These are phyloP conservation scores for Caranx ignobilis DNA, from an alignment of 2,113 vertebrate genomes.

Conservation along the genomic window DNA sequence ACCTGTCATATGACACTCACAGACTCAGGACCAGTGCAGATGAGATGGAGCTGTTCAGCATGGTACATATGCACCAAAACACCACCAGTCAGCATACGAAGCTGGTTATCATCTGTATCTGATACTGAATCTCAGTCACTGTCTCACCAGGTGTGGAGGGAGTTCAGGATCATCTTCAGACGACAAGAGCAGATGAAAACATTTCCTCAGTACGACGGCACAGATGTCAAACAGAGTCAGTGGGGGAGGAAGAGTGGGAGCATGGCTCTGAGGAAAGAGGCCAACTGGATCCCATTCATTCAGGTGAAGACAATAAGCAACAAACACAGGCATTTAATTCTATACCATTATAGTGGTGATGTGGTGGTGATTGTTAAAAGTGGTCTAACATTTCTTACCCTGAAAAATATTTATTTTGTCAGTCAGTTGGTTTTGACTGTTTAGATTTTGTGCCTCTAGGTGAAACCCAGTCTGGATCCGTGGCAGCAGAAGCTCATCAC, in stretches of 20 bases:
- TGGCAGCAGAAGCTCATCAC: slow-evolving; percentile 86
- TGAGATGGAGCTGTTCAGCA: slow-evolving; percentile 82
- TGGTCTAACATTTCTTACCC: neutral
- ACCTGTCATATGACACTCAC: slow-evolving; percentile 62
- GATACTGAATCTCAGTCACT: neutral
- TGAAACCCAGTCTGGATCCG: slow-evolving; percentile 84
- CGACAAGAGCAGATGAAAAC: slow-evolving; percentile 82
- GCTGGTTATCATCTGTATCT: neutral
- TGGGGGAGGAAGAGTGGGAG: slow-evolving; percentile 63
- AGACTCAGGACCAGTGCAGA: slow-evolving; percentile 75
- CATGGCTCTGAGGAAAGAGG: slow-evolving; percentile 81
- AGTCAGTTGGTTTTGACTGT: neutral
- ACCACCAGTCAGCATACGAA: neutral
- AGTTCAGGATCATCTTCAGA: slow-evolving; percentile 82
- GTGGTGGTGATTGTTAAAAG: neutral
- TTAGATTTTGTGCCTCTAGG: slow-evolving; percentile 51
- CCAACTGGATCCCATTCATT: slow-evolving; percentile 82
- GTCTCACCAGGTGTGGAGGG: slow-evolving; percentile 73
- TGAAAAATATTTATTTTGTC: neutral
- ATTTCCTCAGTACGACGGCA: slow-evolving; percentile 78
- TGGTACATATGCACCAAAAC: slow-evolving; percentile 53
- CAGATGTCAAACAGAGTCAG: slow-evolving; percentile 58
- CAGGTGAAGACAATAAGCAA: slow-evolving; percentile 55
- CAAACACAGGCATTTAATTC: neutral
- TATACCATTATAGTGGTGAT: neutral